Evolutionary conservation across 2,888 invertebrate species (phyloP).

Genomic region (Caradrina clavipalpis): DNA sequence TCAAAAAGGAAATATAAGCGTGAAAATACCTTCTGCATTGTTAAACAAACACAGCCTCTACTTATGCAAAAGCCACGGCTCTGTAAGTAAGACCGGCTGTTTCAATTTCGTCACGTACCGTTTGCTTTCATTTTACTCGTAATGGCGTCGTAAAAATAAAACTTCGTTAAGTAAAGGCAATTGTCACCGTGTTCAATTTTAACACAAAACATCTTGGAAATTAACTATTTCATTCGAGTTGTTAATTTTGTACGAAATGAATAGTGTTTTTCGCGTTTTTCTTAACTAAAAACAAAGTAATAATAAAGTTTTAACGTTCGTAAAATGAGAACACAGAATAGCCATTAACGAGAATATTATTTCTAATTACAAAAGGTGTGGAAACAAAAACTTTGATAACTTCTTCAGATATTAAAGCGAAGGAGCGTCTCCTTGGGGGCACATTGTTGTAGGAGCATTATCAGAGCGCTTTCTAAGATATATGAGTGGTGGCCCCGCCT

Average conservation of each 20-base stretch:
- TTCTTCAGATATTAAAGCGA: constrained; percentile 74
- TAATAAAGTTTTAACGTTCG: constrained; percentile 21
- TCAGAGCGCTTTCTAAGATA: constrained; percentile 84
- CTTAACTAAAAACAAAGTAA: constrained; percentile 9
- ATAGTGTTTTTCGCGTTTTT: constrained; percentile 20
- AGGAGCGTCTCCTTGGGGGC: constrained; percentile 69
- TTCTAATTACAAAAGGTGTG: constrained; percentile 57
- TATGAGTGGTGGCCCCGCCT: constrained; percentile 83
- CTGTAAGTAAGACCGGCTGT: constrained; percentile 60
- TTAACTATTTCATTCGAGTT: constrained; percentile 38
- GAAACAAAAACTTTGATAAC: constrained; percentile 54
- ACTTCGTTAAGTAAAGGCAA: constrained; percentile 52
- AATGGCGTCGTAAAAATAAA: constrained; percentile 65
- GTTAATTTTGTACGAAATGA: constrained; percentile 32
- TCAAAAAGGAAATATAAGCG: constrained; percentile 47
- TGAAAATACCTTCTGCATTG: constrained; percentile 57
- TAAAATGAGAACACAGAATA: constrained; percentile 45
- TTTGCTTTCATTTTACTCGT: constrained; percentile 64
- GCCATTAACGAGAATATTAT: constrained; percentile 53
- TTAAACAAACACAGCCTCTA: constrained; percentile 49
- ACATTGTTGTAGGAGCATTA: constrained; percentile 80
- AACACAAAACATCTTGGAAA: constrained; percentile 53
- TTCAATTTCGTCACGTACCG: constrained; percentile 66
- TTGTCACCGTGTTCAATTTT: constrained; percentile 61
- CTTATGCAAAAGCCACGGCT: constrained; percentile 58